These are phyloP conservation scores for Agriopis marginaria DNA, from an alignment of 2,888 invertebrate genomes.

Conservation along the genomic window DNA sequence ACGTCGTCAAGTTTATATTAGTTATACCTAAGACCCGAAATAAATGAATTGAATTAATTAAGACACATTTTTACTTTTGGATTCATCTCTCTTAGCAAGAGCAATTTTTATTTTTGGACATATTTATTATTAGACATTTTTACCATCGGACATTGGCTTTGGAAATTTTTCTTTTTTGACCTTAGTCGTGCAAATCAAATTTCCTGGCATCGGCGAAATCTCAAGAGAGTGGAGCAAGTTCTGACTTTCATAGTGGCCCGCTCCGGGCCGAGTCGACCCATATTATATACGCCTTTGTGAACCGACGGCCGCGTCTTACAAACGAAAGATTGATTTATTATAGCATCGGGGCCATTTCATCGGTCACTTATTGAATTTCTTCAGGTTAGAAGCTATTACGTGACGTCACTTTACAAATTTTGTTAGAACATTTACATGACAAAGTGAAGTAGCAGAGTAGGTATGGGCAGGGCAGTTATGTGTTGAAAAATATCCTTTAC, in stretches of 20 bases:
- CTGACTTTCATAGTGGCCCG: conserved; percentile 33
- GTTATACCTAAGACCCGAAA: too few species aligned
- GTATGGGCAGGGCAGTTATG: too few species aligned
- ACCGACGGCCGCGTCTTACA: conserved; percentile 32
- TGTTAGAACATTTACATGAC: conserved; percentile 11
- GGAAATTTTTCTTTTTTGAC: too few species aligned
- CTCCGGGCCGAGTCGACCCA: conserved; percentile 30
- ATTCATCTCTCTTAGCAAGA: too few species aligned
- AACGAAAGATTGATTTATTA: conserved; percentile 46
- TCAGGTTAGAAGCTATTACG: conserved; percentile 31
- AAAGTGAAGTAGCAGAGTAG: not conserved
- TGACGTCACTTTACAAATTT: conserved; percentile 23
- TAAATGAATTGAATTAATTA: too few species aligned
- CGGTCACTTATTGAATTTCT: conserved; percentile 41
- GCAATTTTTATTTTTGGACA: too few species aligned
- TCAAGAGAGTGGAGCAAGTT: not conserved
- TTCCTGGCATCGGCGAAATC: not conserved
- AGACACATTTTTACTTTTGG: too few species aligned
- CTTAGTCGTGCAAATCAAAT: too few species aligned
- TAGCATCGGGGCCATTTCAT: conserved; percentile 21
- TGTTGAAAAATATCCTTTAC: not conserved
- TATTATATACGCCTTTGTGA: conserved; percentile 46
- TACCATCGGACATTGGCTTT: too few species aligned
- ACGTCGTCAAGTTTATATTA: too few species aligned
- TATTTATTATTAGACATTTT: too few species aligned